A percentile compares a stretch with the other conserved stretches of the same genome.
Evolutionary conservation across 1,140 invertebrate genomes (phyloP).

Genomic region (Sycobia sp.): DNA sequence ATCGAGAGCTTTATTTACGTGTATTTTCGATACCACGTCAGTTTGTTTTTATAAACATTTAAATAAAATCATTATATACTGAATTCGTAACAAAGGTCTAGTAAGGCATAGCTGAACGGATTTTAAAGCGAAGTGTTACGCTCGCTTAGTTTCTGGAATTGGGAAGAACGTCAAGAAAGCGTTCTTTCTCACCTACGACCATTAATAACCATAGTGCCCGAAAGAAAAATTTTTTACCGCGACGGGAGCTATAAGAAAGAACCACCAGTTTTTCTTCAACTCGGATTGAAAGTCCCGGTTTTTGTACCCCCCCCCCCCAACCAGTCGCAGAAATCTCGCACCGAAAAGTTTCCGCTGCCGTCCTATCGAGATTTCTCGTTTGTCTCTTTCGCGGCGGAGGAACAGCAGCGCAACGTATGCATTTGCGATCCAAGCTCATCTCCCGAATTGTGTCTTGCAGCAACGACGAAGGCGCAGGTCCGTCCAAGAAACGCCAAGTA

Average conservation of each 20-base stretch:
- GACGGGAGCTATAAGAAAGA: not conserved
- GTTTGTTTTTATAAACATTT: too few relatives aligned
- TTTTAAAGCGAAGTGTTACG: not conserved
- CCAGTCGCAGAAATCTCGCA: too few relatives aligned
- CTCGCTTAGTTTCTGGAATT: not conserved
- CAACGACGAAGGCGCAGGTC: constrained; percentile 25
- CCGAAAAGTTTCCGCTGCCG: constrained; percentile 35
- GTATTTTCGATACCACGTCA: too few relatives aligned
- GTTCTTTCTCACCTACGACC: not conserved
- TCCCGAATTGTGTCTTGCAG: constrained; percentile 44
- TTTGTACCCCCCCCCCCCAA: too few relatives aligned
- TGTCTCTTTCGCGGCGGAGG: constrained; percentile 38
- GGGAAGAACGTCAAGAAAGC: not conserved
- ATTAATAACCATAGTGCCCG: constrained; percentile 11
- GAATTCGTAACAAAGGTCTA: too few relatives aligned
- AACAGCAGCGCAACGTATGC: constrained; percentile 45
- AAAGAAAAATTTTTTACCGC: constrained; percentile 3
- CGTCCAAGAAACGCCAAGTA: too few relatives aligned
- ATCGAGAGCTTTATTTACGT: too few relatives aligned
- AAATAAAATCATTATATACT: too few relatives aligned
- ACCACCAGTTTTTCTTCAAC: not conserved
- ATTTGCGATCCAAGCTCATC: constrained; percentile 43
- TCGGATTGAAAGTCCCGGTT: not conserved
- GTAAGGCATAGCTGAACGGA: too few relatives aligned
- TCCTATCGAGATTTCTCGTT: constrained; percentile 43